Evolutionary conservation across 1,140 invertebrate species (phyloP), one percentile per base, ranked within the genome.

Genomic region (Hyphantria cunea): DNA sequence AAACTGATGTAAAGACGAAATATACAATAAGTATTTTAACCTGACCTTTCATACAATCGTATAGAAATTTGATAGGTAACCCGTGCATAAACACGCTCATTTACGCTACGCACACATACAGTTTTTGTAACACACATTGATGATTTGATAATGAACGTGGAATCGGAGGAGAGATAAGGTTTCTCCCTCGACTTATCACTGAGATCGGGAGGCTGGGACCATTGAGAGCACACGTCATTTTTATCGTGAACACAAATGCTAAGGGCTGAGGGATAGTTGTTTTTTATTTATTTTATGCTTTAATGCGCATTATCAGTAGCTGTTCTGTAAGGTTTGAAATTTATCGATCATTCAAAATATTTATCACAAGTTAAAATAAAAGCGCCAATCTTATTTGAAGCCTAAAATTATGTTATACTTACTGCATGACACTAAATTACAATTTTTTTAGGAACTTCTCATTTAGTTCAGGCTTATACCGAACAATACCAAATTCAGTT

Each of bases 121-220:
- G 17, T 25, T 1, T 25, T 25, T 25, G 25, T 7, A 41, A 3
- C 17, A 58, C 55, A 58, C 53, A 62, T 70, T 84, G 83, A 86
- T 84, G 48, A 60, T 64, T 70, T 84, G 83, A 86, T 86, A 84
- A 80, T 86, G 78, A 81, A 82, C 81, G 78, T 80, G 78, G 78
- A 83, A 85, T 83, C 82, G 82, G 74, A 33, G 52, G 34, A 41
- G 45, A 78, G 83, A 86, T 86, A 86, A 81, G 69, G 63, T 51
- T 53, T 64, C 69, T 66, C 66, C 68, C 53, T 56, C 47, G 10
- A 41, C 42, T 76, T 82, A 80, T 80, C 77, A 75, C 39, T 12
- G 11, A 42, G 54, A 82, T 82, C 79, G 67, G 69, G 70, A 74
- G 74, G 58, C 66, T 53, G 50, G 66, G 53, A 45, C 51, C 69